phyloP scores from a whole-genome alignment of 1,140 invertebrate genomes.

The Polypedilum pembai region DNA sequence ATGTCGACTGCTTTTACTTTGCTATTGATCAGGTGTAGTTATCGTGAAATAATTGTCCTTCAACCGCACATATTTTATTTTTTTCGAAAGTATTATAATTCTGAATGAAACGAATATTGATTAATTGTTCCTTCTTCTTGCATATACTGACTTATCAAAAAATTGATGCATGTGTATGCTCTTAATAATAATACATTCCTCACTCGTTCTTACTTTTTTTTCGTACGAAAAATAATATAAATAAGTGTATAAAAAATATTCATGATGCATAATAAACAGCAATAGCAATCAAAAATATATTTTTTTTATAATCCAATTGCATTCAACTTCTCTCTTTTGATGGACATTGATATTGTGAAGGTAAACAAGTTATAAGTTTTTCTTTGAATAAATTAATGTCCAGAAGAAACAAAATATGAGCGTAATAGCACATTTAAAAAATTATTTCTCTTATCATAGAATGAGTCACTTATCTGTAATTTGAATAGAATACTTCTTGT shows the following conservation, averaged over 20 bases:
- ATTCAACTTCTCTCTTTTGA: conserved; percentile 6
- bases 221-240: background rate
- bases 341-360: conserved; percentile 17
- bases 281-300: too few species aligned
- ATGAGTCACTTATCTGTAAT: background rate
- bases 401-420: background rate
- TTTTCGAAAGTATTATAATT: background rate
- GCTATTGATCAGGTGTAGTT: conserved; percentile 22
- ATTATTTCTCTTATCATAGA: background rate
- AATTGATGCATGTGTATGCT: background rate
- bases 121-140: background rate
- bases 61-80: background rate
- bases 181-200: background rate
- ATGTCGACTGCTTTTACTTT: background rate
- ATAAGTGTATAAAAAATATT: background rate
- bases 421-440: background rate
- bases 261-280: too few species aligned
- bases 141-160: background rate
- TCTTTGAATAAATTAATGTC: background rate
- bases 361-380: background rate
- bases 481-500: background rate
- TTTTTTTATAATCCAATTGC: background rate
- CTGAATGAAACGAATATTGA: background rate
- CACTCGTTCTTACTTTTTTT: background rate
- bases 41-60: background rate